A percentile compares a stretch with the other conserved stretches of the same genome.
Conservation (phyloP, 1,140 invertebrate genomes). For the Papilio glaucus region DNA sequence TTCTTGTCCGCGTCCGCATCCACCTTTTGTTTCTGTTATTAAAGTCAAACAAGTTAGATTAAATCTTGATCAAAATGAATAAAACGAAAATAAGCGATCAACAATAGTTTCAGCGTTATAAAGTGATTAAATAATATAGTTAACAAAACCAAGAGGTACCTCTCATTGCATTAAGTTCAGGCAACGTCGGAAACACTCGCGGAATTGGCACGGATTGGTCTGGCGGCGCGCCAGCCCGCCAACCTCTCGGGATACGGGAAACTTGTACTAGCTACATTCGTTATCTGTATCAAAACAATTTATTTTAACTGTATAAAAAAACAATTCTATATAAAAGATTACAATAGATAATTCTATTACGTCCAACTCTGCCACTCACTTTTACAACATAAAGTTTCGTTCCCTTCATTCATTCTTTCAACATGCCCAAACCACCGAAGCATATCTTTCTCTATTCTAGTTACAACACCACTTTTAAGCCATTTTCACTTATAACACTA, state of each 20-base stretch:
- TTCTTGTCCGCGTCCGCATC: no score
- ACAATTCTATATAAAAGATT: not conserved
- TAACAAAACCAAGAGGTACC: slow-evolving; percentile 12
- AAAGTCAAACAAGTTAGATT: no score
- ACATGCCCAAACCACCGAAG: no score
- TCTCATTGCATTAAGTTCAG: slow-evolving; percentile 15
- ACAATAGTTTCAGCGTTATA: not conserved
- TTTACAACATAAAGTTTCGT: no score
- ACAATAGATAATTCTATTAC: not conserved
- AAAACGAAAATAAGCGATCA: no score
- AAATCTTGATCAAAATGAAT: no score
- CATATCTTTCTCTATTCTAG: no score
- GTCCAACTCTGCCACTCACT: no score
- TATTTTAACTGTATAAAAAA: not conserved
- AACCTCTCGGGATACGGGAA: not conserved
- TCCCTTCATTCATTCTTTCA: no score
- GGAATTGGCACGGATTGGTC: slow-evolving; percentile 23
- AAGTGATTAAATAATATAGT: slow-evolving; percentile 18
- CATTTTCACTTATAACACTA: no score
- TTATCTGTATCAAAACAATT: slow-evolving; percentile 9
- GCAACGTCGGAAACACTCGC: slow-evolving; percentile 7
- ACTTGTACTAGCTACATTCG: not conserved
- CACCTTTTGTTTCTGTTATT: no score
- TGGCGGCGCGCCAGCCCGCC: not conserved
- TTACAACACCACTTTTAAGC: no score